phyloP scores from a whole-genome alignment of 2,888 invertebrate genomes.

The Eupithecia subfuscata region DNA sequence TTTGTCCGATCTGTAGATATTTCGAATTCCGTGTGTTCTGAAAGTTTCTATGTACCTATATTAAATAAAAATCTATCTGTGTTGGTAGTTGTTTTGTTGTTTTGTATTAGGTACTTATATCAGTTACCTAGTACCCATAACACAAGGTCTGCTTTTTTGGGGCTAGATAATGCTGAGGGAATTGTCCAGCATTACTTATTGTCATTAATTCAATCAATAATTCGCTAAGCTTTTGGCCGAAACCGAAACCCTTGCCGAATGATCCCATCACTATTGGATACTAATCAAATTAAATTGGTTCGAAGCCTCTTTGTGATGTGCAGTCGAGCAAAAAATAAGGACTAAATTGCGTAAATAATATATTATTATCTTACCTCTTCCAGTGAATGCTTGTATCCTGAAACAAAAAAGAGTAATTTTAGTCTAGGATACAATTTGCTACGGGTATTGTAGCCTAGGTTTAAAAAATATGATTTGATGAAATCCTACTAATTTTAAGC shows the following conservation, averaged over 20 bases:
- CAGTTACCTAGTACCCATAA: too few species aligned
- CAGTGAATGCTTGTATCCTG: slow-evolving; percentile 40
- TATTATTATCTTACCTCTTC: slow-evolving; percentile 43
- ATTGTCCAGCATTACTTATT: too few species aligned
- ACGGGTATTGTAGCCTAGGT: not conserved
- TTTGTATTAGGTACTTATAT: too few species aligned
- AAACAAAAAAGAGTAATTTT: slow-evolving; percentile 42
- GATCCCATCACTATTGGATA: slow-evolving; percentile 25
- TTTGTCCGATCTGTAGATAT: too few species aligned
- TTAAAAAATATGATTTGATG: slow-evolving; percentile 5
- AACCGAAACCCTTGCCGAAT: slow-evolving; percentile 8
- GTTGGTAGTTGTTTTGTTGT: too few species aligned
- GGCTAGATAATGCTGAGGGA: too few species aligned
- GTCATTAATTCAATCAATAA: too few species aligned
- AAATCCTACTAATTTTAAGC: too few species aligned
- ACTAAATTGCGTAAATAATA: slow-evolving; percentile 39
- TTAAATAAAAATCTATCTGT: too few species aligned
- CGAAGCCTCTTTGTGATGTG: slow-evolving; percentile 35
- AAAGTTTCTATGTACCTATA: too few species aligned
- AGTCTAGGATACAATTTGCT: slow-evolving; percentile 32
- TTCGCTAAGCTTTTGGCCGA: not conserved
- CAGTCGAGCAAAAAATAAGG: slow-evolving; percentile 43
- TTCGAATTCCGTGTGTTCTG: too few species aligned
- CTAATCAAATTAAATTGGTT: slow-evolving; percentile 38
- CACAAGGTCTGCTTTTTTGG: too few species aligned